phyloP scores from a whole-genome alignment of 1,140 invertebrate species.

The Drosophila sucinea region DNA sequence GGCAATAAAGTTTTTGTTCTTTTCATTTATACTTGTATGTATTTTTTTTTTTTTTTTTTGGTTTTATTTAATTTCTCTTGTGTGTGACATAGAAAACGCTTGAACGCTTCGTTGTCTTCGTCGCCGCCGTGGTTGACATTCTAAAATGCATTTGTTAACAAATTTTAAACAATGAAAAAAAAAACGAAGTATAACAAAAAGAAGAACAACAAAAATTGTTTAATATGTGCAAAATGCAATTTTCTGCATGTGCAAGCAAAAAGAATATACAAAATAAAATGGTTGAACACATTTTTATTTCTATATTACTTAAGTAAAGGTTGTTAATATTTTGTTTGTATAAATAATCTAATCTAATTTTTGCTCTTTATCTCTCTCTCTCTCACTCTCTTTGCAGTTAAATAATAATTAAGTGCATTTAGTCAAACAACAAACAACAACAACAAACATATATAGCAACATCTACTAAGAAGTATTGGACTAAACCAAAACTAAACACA shows the following conservation, averaged over 20 bases:
- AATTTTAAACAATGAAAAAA: slow-evolving; percentile 65
- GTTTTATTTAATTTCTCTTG: slow-evolving; percentile 40
- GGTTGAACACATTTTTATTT: slow-evolving; percentile 8
- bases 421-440: slow-evolving; percentile 29
- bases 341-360: slow-evolving; percentile 20
- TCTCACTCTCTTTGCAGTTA: slow-evolving; percentile 52
- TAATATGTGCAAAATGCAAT: slow-evolving; percentile 7
- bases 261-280: slow-evolving; percentile 13
- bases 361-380: slow-evolving; percentile 2
- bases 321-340: no score
- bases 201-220: background rate
- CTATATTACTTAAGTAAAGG: background rate
- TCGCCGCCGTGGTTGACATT: slow-evolving; percentile 76
- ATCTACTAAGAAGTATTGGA: background rate
- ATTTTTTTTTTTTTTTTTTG: slow-evolving; percentile 4
- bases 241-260: background rate
- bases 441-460: slow-evolving; percentile 20
- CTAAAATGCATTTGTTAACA: slow-evolving; percentile 80
- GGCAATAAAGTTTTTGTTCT: slow-evolving; percentile 7
- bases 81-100: slow-evolving; percentile 69
- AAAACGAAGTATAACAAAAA: slow-evolving; percentile 3
- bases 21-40: slow-evolving; percentile 1
- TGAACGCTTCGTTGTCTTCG: slow-evolving; percentile 27
- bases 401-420: slow-evolving; percentile 48
- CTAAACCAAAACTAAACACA: background rate